Percentiles rank a stretch among this genome's conserved stretches.
These are phyloP conservation scores for Galaxias olidus DNA, from an alignment of 2,797 vertebrate species.

Conservation along the genomic window DNA sequence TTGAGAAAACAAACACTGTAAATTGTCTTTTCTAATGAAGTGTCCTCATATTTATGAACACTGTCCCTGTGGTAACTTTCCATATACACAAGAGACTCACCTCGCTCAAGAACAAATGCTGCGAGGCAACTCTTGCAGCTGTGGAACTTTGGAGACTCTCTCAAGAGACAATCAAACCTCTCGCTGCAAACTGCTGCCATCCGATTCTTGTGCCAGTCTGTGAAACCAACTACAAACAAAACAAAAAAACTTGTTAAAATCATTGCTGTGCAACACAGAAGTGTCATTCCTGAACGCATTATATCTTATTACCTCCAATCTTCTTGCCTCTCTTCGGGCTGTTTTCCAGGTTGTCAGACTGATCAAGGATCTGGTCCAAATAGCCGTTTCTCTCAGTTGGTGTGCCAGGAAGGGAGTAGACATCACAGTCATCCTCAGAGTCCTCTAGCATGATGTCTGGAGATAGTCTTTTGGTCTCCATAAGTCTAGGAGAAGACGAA, in stretches of 20 bases:
- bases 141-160: slow-evolving; percentile 61
- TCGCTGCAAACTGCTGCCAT: slow-evolving; percentile 66
- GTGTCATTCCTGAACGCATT: too few species aligned
- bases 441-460: slow-evolving; percentile 16
- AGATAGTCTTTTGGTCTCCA: too few species aligned
- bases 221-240: slow-evolving; percentile 47
- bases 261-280: too few species aligned
- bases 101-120: slow-evolving; percentile 73
- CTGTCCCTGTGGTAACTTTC: too few species aligned
- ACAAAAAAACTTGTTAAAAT: too few species aligned
- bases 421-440: slow-evolving; percentile 11
- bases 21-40: too few species aligned
- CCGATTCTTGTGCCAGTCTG: slow-evolving; percentile 69
- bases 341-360: slow-evolving; percentile 17
- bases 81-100: too few species aligned
- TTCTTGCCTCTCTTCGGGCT: slow-evolving; percentile 13
- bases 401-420: slow-evolving; percentile 18
- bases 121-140: slow-evolving; percentile 73
- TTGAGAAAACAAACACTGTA: too few species aligned
- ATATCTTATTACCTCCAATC: slow-evolving; percentile 66
- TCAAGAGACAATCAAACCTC: slow-evolving; percentile 69
- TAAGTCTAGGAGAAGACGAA: background rate
- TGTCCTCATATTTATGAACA: too few species aligned
- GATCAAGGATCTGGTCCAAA: slow-evolving; percentile 24
- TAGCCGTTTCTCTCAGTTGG: slow-evolving; percentile 4